Evolutionary conservation across 2,113 vertebrate genomes (phyloP).

Genomic region (Gobiocypris rarus): DNA sequence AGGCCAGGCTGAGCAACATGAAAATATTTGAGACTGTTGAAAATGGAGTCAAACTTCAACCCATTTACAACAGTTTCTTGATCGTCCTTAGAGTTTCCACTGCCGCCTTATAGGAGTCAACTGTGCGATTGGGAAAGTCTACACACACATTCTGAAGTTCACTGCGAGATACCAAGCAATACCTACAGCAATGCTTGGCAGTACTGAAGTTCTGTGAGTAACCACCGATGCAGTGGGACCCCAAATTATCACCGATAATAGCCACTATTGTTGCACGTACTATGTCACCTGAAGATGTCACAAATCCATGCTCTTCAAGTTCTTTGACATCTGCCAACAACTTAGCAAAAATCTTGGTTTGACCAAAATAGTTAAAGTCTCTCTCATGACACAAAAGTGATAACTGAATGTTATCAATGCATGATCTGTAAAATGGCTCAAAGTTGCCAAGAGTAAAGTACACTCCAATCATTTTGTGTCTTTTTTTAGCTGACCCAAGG

Average conservation of each 20-base stretch:
- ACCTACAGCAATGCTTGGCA: constrained; percentile 15
- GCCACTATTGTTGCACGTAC: too few relatives aligned
- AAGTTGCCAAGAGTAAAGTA: too few relatives aligned
- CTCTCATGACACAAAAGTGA: too few relatives aligned
- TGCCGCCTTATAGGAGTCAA: neutral
- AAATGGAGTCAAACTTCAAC: constrained; percentile 48
- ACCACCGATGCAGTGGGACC: constrained; percentile 43
- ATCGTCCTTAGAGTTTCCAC: neutral
- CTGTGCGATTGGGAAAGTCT: neutral
- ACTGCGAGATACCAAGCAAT: neutral
- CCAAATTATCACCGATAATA: too few relatives aligned
- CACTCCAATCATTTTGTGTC: too few relatives aligned
- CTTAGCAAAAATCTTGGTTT: neutral
- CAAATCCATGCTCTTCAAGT: too few relatives aligned
- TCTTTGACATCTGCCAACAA: neutral
- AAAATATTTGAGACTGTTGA: constrained; percentile 39
- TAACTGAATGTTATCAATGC: too few relatives aligned
- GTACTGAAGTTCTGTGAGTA: constrained; percentile 37
- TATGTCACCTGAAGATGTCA: too few relatives aligned
- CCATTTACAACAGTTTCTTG: neutral
- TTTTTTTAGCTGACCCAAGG: too few relatives aligned
- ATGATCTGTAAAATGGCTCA: too few relatives aligned
- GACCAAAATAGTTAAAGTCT: neutral
- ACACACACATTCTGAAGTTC: constrained; percentile 26
- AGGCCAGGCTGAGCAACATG: constrained; percentile 15